Evolutionary conservation across 2,888 invertebrate species (phyloP), one percentile per base, ranked within the genome.

Genomic region (Leucophora obtusa): DNA sequence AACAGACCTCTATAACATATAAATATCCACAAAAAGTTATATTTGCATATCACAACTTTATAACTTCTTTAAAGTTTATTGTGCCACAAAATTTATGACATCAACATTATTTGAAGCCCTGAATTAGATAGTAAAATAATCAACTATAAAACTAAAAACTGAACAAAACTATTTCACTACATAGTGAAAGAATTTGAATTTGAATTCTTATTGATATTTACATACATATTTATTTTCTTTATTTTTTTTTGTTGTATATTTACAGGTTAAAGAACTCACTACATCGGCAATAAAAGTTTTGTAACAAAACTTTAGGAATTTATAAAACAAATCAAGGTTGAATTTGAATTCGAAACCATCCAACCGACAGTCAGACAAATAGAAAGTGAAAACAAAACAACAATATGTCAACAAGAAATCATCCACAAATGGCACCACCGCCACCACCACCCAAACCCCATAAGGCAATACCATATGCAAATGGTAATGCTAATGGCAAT

Each of bases 401-500:
- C 24, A 87, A 83, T 82, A 88, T 88, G 89, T 87, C 89, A 85
- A 86, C 86, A 83, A 85, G 87, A 85, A 88, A 87, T 87, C 88
- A 86, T 84, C 86, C 83, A 86, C 87, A 86, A 88, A 87, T 86
- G 87, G 87, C 86, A 79, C 89, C 90, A 71, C 89, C 90, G 82
- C 89, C 90, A 83, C 90, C 90, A 77, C 89, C 90, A 21, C 89
- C 89, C 82, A 89, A 89, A 85, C 89, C 89, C 81, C 85, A 80
- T 69, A 90, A 90, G 85, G 76, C 28, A 28, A 28, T 87, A 86
- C 79, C 88, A 87, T 83, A 82, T 82, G 83, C 84, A 47, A 84
- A 84, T 56, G 84, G 86, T 47, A 86, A 84, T 73, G 83, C 85
- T 53, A 87, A 86, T 76, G 87, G 84, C 69, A 76, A 83, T 62